Evolutionary conservation across 2,113 vertebrate genomes (phyloP).

Genomic region (Protobothrops mucrosquamatus): DNA sequence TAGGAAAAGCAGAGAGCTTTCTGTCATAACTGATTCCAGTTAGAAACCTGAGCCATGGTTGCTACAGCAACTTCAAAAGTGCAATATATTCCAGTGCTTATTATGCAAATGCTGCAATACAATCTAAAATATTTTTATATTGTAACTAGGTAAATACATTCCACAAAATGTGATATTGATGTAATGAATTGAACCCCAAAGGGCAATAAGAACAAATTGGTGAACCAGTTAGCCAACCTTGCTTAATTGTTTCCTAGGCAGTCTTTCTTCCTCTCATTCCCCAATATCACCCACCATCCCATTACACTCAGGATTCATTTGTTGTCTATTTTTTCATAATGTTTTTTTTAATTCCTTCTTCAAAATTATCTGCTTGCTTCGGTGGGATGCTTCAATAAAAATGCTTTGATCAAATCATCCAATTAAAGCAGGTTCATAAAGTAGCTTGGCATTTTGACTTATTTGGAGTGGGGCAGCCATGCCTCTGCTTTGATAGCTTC

Average conservation of each 20-base stretch:
- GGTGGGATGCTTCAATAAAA: neutral
- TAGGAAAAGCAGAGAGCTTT: neutral
- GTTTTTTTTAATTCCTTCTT: too few species aligned
- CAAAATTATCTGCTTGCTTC: neutral
- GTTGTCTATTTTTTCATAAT: too few species aligned
- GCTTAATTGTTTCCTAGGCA: too few species aligned
- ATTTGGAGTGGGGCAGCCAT: neutral
- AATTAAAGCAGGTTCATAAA: neutral
- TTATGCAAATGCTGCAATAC: neutral
- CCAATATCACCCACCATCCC: too few species aligned
- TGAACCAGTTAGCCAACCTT: neutral
- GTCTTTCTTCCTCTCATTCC: too few species aligned
- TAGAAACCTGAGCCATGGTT: neutral
- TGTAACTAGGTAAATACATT: neutral
- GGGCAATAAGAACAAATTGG: neutral
- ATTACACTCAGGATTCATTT: too few species aligned
- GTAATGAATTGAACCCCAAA: neutral
- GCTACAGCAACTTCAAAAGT: neutral
- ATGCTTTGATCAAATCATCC: neutral
- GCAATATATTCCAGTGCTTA: accelerated
- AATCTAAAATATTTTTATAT: too few species aligned
- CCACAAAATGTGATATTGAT: neutral
- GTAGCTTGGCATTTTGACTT: neutral
- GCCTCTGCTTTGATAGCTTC: neutral
- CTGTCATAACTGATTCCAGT: neutral